Percentiles rank a stretch among this genome's conserved stretches.
phyloP scores from a whole-genome alignment of 2,797 vertebrate genomes.

The Echiichthys vipera region DNA sequence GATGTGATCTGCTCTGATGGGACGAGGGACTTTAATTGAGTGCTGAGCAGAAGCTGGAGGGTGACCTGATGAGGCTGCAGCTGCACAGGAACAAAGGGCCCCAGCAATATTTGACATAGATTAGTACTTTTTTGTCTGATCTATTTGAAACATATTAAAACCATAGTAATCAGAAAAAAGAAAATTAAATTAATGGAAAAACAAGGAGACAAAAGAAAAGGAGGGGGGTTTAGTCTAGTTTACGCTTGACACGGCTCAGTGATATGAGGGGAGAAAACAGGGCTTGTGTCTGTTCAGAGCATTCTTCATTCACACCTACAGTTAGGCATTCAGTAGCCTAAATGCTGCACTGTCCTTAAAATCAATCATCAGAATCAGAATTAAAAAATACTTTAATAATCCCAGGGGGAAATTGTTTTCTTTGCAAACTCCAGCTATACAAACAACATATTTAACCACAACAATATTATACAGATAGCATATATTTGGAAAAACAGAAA shows the following conservation, averaged over 20 bases:
- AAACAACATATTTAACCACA: too few relatives aligned
- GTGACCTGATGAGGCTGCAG: slow-evolving; percentile 73
- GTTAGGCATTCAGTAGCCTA: too few relatives aligned
- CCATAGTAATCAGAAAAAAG: slow-evolving; percentile 32
- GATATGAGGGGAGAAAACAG: slow-evolving; percentile 67
- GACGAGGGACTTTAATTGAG: slow-evolving; percentile 78
- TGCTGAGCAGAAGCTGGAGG: slow-evolving; percentile 69
- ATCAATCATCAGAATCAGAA: too few relatives aligned
- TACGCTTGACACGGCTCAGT: slow-evolving; percentile 68
- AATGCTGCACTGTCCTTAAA: slow-evolving; percentile 2
- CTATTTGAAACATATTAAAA: slow-evolving; percentile 73
- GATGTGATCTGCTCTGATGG: slow-evolving; percentile 82
- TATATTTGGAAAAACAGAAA: too few relatives aligned
- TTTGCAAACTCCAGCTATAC: too few relatives aligned
- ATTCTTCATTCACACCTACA: slow-evolving; percentile 45
- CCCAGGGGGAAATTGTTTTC: too few relatives aligned
- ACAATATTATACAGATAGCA: too few relatives aligned
- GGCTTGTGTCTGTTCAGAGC: slow-evolving; percentile 27
- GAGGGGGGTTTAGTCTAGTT: slow-evolving; percentile 65
- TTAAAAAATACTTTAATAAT: too few relatives aligned
- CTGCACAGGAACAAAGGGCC: slow-evolving; percentile 57
- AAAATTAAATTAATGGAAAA: slow-evolving; percentile 63
- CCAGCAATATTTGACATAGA: slow-evolving; percentile 74
- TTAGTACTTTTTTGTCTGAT: slow-evolving; percentile 78
- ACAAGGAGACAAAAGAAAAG: slow-evolving; percentile 34